Evolutionary conservation across 1,140 invertebrate genomes (phyloP), one percentile per base, ranked within the genome.

Genomic region (Zaprionus gabonicus): DNA sequence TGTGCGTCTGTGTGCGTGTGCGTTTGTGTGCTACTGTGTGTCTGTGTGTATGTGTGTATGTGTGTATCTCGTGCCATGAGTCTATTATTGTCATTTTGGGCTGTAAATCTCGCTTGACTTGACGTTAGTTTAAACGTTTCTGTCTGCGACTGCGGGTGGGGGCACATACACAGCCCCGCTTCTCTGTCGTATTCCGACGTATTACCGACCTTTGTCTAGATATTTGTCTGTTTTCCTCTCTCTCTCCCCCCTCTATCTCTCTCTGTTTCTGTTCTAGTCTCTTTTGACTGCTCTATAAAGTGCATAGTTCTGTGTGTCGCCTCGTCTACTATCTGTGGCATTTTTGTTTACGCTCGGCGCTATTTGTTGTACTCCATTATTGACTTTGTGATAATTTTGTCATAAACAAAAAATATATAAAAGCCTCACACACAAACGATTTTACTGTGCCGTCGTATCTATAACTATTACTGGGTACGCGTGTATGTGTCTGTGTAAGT

Each of bases 321-420:
- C 4, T 74, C 17, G 51, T 36, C 41, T 41, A 65, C 65, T 86
- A 86, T 86, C 82, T 77, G 70, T 68, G 46, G 55, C 56, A 87
- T 87, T 86, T 88, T 86, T 88, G 84, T 81, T 88, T 86, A 70
- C 72, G 41, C 73, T 74, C 66, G 17, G 46, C 27, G 56, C 51
- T 70, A 51, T 78, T 85, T 80, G 60, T 68, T 76, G 28, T 57
- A 56, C 55, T 64, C 60, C 41, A 46, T 46, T 87, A 77, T 87
- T 87, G 84, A 84, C 85, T 59, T 79, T 76, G 38, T 77, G 84
- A 88, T 88, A 84, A 81, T 70, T 81, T 78, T 73, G 53, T 67
- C 41, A 66, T 71, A 69, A 67, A 38, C 65, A 69, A 63, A 69
- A 49, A 49, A 60, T 7, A 44, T 36, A 58, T 46, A 46, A 46